Percentiles rank a stretch among this genome's conserved stretches.
phyloP scores from a whole-genome alignment of 2,888 invertebrate genomes.

The Lymantria dispar region DNA sequence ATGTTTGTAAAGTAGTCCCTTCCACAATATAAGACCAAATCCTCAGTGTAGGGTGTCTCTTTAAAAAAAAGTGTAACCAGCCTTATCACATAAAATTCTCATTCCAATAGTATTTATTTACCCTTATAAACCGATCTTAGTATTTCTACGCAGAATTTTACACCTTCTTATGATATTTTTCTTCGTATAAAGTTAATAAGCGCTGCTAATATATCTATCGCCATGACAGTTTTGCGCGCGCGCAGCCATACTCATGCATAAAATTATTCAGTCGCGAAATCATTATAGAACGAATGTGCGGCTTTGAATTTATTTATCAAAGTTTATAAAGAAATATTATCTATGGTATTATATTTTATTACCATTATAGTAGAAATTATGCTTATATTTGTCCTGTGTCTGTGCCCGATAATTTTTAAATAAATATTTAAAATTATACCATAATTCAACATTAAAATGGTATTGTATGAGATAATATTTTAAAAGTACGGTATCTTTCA shows the following conservation, averaged over 20 bases:
- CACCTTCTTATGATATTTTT: slow-evolving; percentile 36
- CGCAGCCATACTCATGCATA: slow-evolving; percentile 50
- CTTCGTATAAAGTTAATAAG: slow-evolving; percentile 37
- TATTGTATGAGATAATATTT: no score
- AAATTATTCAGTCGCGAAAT: slow-evolving; percentile 49
- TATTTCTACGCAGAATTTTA: slow-evolving; percentile 34
- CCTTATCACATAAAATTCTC: slow-evolving; percentile 4
- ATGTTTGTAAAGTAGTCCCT: no score
- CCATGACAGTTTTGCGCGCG: slow-evolving; percentile 22
- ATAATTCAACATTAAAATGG: no score
- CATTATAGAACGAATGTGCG: slow-evolving; percentile 31
- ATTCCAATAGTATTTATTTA: neutral
- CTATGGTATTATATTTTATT: neutral
- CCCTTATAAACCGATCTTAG: slow-evolving; percentile 9
- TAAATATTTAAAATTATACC: neutral
- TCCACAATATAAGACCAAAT: no score
- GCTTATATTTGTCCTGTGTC: no score
- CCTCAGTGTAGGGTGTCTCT: no score
- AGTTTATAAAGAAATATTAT: neutral
- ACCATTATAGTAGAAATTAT: neutral
- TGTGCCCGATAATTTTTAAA: no score
- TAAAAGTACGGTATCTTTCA: no score
- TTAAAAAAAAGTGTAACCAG: neutral
- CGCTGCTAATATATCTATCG: slow-evolving; percentile 27
- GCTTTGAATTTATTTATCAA: neutral